Evolutionary conservation across 2,797 vertebrate genomes (phyloP).

Genomic region (Myioborus miniatus): DNA sequence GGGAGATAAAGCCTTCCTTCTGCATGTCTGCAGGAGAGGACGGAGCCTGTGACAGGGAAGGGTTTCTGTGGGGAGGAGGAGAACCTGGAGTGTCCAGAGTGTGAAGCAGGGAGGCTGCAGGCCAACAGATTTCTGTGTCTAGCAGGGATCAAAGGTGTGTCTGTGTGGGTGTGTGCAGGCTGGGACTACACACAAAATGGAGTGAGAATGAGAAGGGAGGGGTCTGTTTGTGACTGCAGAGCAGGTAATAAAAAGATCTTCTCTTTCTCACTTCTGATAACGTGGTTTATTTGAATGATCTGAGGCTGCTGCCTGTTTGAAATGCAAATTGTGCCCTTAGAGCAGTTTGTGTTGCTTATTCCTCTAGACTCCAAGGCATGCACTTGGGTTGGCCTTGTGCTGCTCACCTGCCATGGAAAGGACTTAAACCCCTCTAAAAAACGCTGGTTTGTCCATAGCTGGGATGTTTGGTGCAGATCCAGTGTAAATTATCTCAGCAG

Average conservation of each 20-base stretch:
- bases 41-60: not conserved
- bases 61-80: not conserved
- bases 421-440: not conserved
- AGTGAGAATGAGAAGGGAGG: slow-evolving; percentile 35
- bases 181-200: not conserved
- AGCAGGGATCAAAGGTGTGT: slow-evolving; percentile 35
- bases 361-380: slow-evolving; percentile 10
- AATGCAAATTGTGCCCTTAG: slow-evolving; percentile 57
- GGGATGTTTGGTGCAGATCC: not conserved
- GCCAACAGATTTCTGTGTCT: not conserved
- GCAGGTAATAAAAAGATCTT: slow-evolving; percentile 22
- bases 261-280: slow-evolving; percentile 49
- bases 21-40: not conserved
- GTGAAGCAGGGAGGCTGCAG: not conserved
- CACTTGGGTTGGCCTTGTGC: not conserved
- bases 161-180: slow-evolving; percentile 15
- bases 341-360: slow-evolving; percentile 32
- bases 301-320: slow-evolving; percentile 58
- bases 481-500: not conserved
- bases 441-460: not conserved
- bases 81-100: not conserved
- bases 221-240: slow-evolving; percentile 27
- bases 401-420: slow-evolving; percentile 10
- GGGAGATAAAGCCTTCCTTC: not conserved
- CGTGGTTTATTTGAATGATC: slow-evolving; percentile 32